Conservation (phyloP, 2,888 invertebrate genomes). For the Andrena praecox region DNA sequence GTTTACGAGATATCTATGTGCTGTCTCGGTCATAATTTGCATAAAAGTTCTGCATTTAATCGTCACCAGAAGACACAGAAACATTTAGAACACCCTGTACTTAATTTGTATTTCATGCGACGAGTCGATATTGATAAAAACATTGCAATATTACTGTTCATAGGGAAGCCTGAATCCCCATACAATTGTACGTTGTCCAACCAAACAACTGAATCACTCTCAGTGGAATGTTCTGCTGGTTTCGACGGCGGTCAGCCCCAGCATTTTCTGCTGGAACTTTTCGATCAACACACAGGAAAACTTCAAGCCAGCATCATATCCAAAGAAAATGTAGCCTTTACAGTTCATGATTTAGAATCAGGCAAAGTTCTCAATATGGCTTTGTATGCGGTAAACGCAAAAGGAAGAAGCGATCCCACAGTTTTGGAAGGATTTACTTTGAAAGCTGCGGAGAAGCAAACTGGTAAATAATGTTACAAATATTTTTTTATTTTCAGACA, state of each 20-base stretch:
- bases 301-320: constrained; percentile 90
- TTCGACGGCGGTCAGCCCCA: constrained; percentile 93
- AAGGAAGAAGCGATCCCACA: constrained; percentile 92
- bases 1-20: too few relatives aligned
- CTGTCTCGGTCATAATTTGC: too few relatives aligned
- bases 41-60: too few relatives aligned
- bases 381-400: constrained; percentile 93
- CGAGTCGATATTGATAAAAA: not conserved
- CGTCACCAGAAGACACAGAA: not conserved
- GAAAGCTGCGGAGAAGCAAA: constrained; percentile 91
- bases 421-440: constrained; percentile 90
- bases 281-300: constrained; percentile 88
- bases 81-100: not conserved
- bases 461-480: constrained; percentile 86
- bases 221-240: constrained; percentile 90
- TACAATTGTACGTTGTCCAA: constrained; percentile 92
- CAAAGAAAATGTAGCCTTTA: constrained; percentile 89
- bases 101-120: not conserved
- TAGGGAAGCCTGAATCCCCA: constrained; percentile 91
- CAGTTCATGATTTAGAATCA: constrained; percentile 91
- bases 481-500: not conserved
- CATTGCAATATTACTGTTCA: constrained; percentile 27
- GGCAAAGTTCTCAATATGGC: constrained; percentile 92
- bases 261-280: constrained; percentile 90
- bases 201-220: constrained; percentile 91